Evolutionary conservation across 1,140 invertebrate species (phyloP).

Genomic region (Sipha flava): DNA sequence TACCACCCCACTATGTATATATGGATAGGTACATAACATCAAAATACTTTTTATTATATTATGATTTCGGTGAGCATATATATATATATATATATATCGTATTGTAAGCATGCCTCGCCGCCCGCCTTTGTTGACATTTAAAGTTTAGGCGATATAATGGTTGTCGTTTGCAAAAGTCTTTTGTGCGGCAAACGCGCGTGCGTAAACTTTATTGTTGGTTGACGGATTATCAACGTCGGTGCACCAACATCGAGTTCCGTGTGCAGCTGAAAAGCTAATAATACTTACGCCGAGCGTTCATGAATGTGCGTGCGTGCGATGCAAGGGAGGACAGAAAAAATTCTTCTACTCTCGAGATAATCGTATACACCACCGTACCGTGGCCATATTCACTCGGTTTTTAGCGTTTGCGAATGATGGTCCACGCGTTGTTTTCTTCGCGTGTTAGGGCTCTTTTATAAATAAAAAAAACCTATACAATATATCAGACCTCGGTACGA

Average conservation of each 20-base stretch:
- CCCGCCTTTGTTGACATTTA: constrained; percentile 10
- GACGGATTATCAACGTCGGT: constrained; percentile 1
- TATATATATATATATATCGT: too few species aligned
- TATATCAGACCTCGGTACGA: too few species aligned
- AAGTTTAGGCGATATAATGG: constrained; percentile 23
- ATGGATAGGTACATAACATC: too few species aligned
- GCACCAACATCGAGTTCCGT: neutral
- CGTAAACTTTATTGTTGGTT: constrained; percentile 3
- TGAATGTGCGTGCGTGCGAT: neutral
- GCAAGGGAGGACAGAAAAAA: neutral
- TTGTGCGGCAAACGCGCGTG: neutral
- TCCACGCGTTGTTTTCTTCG: too few species aligned
- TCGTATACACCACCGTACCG: neutral
- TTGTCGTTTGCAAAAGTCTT: constrained; percentile 27
- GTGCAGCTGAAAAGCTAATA: neutral
- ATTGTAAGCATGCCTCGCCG: too few species aligned
- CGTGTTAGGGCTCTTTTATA: too few species aligned
- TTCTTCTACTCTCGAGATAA: neutral
- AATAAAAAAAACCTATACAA: too few species aligned
- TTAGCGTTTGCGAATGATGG: too few species aligned
- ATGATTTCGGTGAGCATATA: neutral
- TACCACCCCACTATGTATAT: too few species aligned
- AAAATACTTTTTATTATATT: neutral
- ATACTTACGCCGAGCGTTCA: neutral
- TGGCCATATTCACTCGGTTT: neutral